phyloP scores from a whole-genome alignment of 2,888 invertebrate species.

The Chalcis sispes region DNA sequence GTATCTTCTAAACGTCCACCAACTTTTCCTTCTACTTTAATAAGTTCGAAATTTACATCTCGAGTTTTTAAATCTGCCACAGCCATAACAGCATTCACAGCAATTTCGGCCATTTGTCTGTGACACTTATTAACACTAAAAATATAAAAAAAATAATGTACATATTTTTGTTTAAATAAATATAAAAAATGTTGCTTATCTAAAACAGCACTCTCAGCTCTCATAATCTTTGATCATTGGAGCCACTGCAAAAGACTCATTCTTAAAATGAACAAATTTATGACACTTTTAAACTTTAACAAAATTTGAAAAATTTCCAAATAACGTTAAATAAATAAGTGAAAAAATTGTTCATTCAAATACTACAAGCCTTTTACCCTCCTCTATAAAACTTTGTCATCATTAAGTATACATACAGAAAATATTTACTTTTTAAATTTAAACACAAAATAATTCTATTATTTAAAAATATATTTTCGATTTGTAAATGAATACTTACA shows the following conservation, averaged over 20 bases:
- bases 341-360: conserved; percentile 19
- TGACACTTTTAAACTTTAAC: not conserved
- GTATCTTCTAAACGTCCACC: conserved; percentile 99
- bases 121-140: conserved; percentile 94
- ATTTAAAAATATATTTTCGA: not conserved
- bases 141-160: conserved; percentile 21
- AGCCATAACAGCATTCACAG: conserved; percentile 96
- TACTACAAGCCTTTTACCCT: conserved; percentile 59
- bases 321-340: not conserved
- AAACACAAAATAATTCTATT: not conserved
- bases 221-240: conserved; percentile 74
- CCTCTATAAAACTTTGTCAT: conserved; percentile 70
- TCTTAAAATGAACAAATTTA: conserved; percentile 45
- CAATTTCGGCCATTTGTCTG: conserved; percentile 98
- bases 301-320: conserved; percentile 15
- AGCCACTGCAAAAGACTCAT: conserved; percentile 64
- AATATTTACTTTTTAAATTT: not conserved
- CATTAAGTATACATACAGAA: conserved; percentile 69
- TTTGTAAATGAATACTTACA: conserved; percentile 77
- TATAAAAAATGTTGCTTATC: conserved; percentile 17
- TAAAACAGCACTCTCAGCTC: conserved; percentile 69
- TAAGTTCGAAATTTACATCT: conserved; percentile 99
- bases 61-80: conserved; percentile 95
- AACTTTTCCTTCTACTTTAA: conserved; percentile 98
- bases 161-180: not conserved